These are phyloP conservation scores for Nemotelus nigrinus DNA, from an alignment of 2,888 invertebrate species.

Conservation along the genomic window DNA sequence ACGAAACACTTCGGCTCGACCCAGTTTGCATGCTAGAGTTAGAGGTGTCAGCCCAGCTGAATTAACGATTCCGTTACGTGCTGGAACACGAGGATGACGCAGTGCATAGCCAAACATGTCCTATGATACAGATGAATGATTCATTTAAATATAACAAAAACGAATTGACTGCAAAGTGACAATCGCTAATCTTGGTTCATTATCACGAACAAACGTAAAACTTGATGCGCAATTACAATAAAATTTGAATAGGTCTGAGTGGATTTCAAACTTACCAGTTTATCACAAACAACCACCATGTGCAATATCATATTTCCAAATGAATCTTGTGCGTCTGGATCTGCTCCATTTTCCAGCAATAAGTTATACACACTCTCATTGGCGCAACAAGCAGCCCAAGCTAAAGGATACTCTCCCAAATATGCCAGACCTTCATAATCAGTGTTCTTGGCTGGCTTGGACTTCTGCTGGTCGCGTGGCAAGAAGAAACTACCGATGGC, in stretches of 20 bases:
- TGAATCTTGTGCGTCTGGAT: conserved; percentile 95
- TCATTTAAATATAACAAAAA: background rate
- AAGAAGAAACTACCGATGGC: conserved; percentile 97
- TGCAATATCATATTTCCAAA: conserved; percentile 99
- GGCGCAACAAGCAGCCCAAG: conserved; percentile 97
- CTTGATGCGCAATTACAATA: too few relatives aligned
- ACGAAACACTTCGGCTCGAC: conserved; percentile 94
- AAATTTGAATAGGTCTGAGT: background rate
- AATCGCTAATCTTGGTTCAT: background rate
- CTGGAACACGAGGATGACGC: conserved; percentile 91
- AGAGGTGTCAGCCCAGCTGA: conserved; percentile 91
- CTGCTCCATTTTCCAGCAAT: conserved; percentile 88
- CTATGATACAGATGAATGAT: conserved; percentile 65
- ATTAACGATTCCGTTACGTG: conserved; percentile 91
- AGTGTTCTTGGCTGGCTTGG: conserved; percentile 80
- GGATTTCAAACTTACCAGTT: conserved; percentile 73
- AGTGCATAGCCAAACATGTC: conserved; percentile 99
- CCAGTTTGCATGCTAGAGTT: conserved; percentile 95
- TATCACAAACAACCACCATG: conserved; percentile 98
- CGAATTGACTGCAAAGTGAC: background rate
- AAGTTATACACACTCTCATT: conserved; percentile 98
- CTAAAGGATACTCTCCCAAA: conserved; percentile 95
- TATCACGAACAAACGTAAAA: too few relatives aligned
- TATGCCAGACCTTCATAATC: conserved; percentile 98
- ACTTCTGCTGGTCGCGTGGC: conserved; percentile 91